Evolutionary conservation across 2,888 invertebrate genomes (phyloP), one percentile per base, ranked within the genome.

Genomic region (Bedellia somnulentella): DNA sequence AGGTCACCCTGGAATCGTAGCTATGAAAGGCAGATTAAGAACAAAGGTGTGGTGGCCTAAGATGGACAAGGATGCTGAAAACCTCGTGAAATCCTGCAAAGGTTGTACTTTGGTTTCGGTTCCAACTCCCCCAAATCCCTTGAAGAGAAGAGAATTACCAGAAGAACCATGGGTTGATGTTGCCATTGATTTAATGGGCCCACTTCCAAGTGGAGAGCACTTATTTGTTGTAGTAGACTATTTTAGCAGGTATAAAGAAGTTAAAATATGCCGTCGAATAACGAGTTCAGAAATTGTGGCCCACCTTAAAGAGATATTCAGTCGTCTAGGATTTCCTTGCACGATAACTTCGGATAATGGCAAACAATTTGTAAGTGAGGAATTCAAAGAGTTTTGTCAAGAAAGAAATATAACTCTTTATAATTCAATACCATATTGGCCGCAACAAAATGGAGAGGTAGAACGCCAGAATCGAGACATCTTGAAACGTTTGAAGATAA

Each of bases 21-120:
- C 45, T 0, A 57, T 56, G 51, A 57, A 55, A 32, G 33, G 36
- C 5, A 34, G 52, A n/a, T 32, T 56, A 2, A 29, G 57, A 13
- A 17, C 31, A 3, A 36, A 33, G 15, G 15, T 36, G 8, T 26
- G 27, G 31, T 27, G 31, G 31, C 27, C 27, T 16, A 31, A 22
- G 15, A 27, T 31, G 10, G 23, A 31, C 12, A 27, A 31, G 12
- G 22, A 31, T 16, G 31, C 22, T 4, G 31, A 27, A 27, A 5
- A 24, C 5, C 3, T 27, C 3, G 22, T 26, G 15, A 31, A 23
- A 15, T 3, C 11, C 3, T 31, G 31, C 13, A 23, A 21, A 23
- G 11, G 31, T n/a, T 31, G 25, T 14, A 26, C 31, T 25, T 12
- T 25, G 18, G 31, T 31, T 1, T 33, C 33, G 1, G 18, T 15